Evolutionary conservation across 1,140 invertebrate species (phyloP).

Genomic region (Homarus americanus): DNA sequence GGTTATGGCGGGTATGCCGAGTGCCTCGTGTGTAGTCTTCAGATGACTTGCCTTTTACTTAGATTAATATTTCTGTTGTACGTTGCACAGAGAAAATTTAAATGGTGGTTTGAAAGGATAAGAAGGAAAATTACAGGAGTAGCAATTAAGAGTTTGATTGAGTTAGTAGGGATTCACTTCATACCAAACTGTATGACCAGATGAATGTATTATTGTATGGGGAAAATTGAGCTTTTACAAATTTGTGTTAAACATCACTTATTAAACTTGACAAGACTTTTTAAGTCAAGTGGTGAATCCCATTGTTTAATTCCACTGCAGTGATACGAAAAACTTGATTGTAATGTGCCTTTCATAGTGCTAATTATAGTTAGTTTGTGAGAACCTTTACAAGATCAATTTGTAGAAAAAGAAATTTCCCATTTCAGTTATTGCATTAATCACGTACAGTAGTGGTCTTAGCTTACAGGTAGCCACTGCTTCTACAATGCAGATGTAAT

Average conservation of each 20-base stretch:
- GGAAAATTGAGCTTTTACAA: not conserved
- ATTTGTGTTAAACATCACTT: no score
- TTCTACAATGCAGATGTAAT: not conserved
- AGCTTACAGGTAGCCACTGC: not conserved
- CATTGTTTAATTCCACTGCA: not conserved
- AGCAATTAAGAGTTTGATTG: no score
- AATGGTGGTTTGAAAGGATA: no score
- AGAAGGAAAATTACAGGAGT: no score
- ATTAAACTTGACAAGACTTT: no score
- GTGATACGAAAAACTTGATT: not conserved
- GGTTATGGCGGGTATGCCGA: no score
- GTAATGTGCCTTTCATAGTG: not conserved
- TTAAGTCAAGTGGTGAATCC: not conserved
- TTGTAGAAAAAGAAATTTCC: not conserved
- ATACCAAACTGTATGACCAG: not conserved
- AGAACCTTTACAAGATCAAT: not conserved
- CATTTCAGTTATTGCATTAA: not conserved
- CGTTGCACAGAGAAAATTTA: no score
- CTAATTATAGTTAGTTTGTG: not conserved
- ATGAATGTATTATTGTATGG: not conserved
- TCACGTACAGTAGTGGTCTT: not conserved
- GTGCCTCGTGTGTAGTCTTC: no score
- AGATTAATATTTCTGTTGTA: no score
- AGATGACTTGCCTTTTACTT: no score
- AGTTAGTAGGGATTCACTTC: no score